A percentile compares a stretch with the other conserved stretches of the same genome.
Conservation (phyloP, 2,113 vertebrate species). For the Hydropotes inermis region DNA sequence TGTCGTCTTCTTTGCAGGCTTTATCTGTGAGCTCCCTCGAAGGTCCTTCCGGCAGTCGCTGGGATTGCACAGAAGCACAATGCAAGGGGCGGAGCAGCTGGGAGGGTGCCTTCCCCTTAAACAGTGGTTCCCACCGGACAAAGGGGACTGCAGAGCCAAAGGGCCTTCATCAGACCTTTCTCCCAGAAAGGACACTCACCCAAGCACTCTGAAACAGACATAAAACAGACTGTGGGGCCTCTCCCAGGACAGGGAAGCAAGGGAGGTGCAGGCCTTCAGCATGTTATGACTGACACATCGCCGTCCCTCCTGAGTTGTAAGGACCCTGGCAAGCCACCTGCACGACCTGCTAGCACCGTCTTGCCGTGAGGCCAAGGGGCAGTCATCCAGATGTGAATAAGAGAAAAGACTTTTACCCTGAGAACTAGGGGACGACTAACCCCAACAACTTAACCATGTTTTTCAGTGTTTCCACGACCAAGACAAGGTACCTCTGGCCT, state of each 20-base stretch:
- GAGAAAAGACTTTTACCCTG: background rate
- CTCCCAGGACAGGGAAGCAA: background rate
- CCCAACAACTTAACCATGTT: background rate
- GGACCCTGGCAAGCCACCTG: background rate
- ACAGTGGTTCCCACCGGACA: rapidly evolving
- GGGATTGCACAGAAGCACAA: background rate
- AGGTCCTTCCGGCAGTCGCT: background rate
- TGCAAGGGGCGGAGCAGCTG: background rate
- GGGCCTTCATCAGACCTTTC: background rate
- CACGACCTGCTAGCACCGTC: background rate
- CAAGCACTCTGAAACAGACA: background rate
- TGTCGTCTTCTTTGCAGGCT: background rate
- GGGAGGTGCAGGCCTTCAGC: background rate
- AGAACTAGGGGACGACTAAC: background rate
- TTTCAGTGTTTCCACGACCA: background rate
- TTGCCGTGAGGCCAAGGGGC: background rate
- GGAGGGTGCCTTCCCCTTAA: background rate
- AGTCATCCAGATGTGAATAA: background rate
- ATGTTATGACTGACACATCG: rapidly evolving
- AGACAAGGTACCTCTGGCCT: background rate
- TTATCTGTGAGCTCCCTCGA: background rate
- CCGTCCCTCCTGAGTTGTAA: background rate
- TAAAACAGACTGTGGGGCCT: background rate
- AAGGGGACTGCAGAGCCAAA: background rate
- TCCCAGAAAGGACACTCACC: background rate